These are phyloP conservation scores for Ptychadena robeensis DNA, from an alignment of 2,797 vertebrate species.

Conservation along the genomic window DNA sequence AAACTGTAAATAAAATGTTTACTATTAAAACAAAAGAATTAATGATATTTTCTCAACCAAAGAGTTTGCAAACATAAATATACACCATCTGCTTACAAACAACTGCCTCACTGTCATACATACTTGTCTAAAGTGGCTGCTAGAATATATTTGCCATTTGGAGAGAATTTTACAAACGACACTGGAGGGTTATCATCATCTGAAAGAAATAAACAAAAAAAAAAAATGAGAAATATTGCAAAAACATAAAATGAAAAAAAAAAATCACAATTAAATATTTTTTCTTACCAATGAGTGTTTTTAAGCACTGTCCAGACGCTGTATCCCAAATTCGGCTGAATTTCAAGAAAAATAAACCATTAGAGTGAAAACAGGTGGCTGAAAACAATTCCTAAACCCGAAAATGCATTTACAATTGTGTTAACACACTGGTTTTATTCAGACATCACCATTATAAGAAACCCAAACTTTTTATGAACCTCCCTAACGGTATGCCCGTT, in stretches of 20 bases:
- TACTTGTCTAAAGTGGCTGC: constrained; percentile 98
- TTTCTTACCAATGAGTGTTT: constrained; percentile 94
- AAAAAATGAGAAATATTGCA: neutral
- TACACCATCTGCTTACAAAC: too few relatives aligned
- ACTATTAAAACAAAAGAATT: neutral
- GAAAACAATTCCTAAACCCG: too few relatives aligned
- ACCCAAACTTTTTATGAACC: too few relatives aligned
- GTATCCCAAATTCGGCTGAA: constrained; percentile 98
- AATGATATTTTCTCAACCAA: neutral
- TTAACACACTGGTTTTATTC: too few relatives aligned
- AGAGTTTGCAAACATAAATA: neutral
- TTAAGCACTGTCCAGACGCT: constrained; percentile 97
- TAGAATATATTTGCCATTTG: constrained; percentile 98
- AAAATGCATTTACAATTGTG: too few relatives aligned
- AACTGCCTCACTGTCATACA: constrained; percentile 65
- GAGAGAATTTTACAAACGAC: constrained; percentile 98
- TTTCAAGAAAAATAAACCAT: neutral
- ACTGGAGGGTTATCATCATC: constrained; percentile 98
- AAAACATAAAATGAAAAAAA: neutral
- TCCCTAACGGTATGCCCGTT: too few relatives aligned
- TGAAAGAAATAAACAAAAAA: constrained; percentile 64
- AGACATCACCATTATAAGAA: too few relatives aligned
- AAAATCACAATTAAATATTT: neutral
- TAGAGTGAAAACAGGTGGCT: too few relatives aligned
- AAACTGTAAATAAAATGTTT: neutral